Base-by-base conservation (phyloP, 2,888 invertebrate species). In the Macrophya alboannulata region DNA sequence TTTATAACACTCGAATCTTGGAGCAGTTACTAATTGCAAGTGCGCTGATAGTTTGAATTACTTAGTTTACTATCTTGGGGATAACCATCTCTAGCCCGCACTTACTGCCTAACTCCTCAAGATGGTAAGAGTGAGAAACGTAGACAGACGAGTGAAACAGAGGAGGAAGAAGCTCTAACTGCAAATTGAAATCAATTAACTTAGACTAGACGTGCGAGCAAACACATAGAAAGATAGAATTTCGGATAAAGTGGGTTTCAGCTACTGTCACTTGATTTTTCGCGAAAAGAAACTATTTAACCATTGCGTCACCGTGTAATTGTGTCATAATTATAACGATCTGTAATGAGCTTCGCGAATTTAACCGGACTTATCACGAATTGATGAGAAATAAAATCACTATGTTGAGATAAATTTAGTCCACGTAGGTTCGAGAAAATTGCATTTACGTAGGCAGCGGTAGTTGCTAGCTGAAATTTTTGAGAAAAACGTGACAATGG, bases 181-280 rank as follows among this genome's bases (percentile, higher is more conserved):
- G 62, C 81, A 81, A 81, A 81, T 81, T 81, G 81, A 59, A 81
- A 81, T 81, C 81, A 81, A 81, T 81, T 81, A 81, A 51, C 43
- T 81, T 37, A 45, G 72, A n/a, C 77, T 55, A 55, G 77, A 55
- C 55, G 77, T 74, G 55, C n/a, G 55, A 77, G 77, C 51, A 55
- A 77, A 74, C 72, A 21, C 9, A 31, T 31, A 43, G 51, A 77
- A 25, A 17, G 77, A 77, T 77, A 43, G 51, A 55, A 77, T 77
- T 51, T 77, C 77, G 25, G 25, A 31, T 17, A n/a, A 51, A 51
- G 31, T 68, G 68, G 68, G 17, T 68, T 25, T 37, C 17, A 37
- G 31, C 55, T 77, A 74, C 43, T 74, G 72, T 74, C 45, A 45
- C 45, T 45, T 68, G 15, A 68, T 68, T 37, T 37, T 37, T 68